phyloP scores from a whole-genome alignment of 2,797 vertebrate genomes.

The Pseudochromis fuscus region DNA sequence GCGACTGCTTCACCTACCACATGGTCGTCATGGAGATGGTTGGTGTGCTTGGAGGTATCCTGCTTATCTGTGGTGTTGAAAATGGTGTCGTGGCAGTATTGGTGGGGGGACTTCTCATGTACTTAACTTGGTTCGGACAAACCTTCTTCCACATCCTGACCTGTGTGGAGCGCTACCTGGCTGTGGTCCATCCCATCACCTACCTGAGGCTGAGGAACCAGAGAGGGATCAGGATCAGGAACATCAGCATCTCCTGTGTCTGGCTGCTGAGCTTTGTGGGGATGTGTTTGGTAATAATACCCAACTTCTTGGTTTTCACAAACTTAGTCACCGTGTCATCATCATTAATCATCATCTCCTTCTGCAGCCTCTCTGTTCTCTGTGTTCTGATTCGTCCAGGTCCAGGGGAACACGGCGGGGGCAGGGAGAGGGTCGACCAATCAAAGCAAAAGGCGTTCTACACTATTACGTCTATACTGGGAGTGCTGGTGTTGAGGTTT shows the following conservation, averaged over 20 bases:
- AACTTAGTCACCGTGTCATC: not conserved
- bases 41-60: accelerated
- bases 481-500: too few species aligned
- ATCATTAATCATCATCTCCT: not conserved
- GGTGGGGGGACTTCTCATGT: too few species aligned
- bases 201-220: too few species aligned
- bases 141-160: too few species aligned
- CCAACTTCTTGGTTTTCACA: not conserved
- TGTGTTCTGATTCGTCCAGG: slow-evolving; percentile 10
- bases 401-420: not conserved
- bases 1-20: not conserved
- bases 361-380: slow-evolving; percentile 56
- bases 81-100: accelerated
- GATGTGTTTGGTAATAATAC: too few species aligned
- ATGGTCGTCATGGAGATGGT: slow-evolving; percentile 13
- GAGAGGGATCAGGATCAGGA: too few species aligned
- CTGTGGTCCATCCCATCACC: too few species aligned
- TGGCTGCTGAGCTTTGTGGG: too few species aligned
- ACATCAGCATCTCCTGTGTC: too few species aligned
- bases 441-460: slow-evolving; percentile 34
- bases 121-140: too few species aligned
- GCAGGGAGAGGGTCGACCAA: not conserved
- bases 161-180: too few species aligned
- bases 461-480: slow-evolving; percentile 3
- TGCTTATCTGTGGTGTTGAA: not conserved